Evolutionary conservation across 2,113 vertebrate genomes (phyloP).

Genomic region (mouse (Mus musculus)): DNA sequence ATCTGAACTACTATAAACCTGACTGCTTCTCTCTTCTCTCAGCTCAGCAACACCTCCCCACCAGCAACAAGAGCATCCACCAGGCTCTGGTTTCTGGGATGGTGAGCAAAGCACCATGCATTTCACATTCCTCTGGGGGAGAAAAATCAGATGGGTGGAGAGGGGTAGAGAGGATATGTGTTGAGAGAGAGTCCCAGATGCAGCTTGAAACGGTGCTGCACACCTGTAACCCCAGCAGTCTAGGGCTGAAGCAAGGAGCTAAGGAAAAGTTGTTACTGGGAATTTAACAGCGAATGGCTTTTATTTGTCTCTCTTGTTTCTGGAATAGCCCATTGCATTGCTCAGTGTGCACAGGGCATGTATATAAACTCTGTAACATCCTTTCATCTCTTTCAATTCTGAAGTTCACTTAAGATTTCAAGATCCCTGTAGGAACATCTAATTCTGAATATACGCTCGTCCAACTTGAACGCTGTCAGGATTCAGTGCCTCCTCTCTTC

Average conservation of each 20-base stretch:
- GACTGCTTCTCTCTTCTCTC: background rate
- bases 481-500: background rate
- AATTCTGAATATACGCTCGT: background rate
- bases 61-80: background rate
- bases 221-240: background rate
- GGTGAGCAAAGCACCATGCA: background rate
- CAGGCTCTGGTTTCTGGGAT: no score
- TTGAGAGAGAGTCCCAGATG: no score
- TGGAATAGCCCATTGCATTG: background rate
- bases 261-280: background rate
- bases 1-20: background rate
- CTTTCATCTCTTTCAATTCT: conserved; percentile 18
- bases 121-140: background rate
- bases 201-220: accelerated
- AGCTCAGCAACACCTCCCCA: background rate
- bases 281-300: conserved; percentile 17
- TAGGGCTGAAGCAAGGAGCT: background rate
- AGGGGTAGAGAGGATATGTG: no score
- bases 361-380: background rate
- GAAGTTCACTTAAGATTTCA: background rate
- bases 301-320: conserved; percentile 36
- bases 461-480: background rate
- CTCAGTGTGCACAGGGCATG: background rate
- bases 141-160: background rate
- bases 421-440: background rate